Base-by-base conservation (phyloP, 2,113 vertebrate species). In the Tauraco erythrolophus region DNA sequence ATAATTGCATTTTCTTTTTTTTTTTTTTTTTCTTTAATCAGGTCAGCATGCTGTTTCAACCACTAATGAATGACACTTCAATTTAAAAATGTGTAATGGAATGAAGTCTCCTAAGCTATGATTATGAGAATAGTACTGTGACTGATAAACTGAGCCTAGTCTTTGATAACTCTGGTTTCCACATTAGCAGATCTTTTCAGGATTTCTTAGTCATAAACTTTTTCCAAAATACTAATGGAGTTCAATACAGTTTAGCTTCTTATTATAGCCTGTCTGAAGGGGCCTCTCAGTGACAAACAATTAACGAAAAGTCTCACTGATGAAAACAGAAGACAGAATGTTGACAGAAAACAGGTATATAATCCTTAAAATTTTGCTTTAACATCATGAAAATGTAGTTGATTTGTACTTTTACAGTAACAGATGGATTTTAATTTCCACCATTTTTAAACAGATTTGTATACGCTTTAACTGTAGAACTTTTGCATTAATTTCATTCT, bases 11-110 rank as follows among this genome's bases (percentile, higher is more conserved):
- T 88, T 80, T 68, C 23, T 31, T 15, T 39, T 60, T 15, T 71
- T 81, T 72, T 76, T 46, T 58, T 72, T 65, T 48, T 76, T 72
- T 65, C 41, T 48, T 76, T 93, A 88, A 88, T 93, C 57, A 74
- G 37, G 82, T 89, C 69, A 95, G 45, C 64, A 43, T 84, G 35
- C n/a, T 89, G 35, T 89, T 93, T 93, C 76, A 91, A 22, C 17
- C 23, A 66, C 35, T 92, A 92, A 95, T 83, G 46, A 96, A 85
- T 92, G 46, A 62, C 30, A 68, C 62, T 82, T 77, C 58, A 79
- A 10, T 77, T 91, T 57, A 83, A 97, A 96, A 87, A 70, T 68
- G n/a, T 22, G 10, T 60, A 79, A 87, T 39, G 27, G 27, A 84
- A 37, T n/a, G n/a, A 94, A 82, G 22, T 87, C n/a, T 51, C 30